A percentile compares a stretch with the other conserved stretches of the same genome.
These are phyloP conservation scores for Sebastes matsubarae DNA, from an alignment of 2,797 vertebrate species.

Conservation along the genomic window DNA sequence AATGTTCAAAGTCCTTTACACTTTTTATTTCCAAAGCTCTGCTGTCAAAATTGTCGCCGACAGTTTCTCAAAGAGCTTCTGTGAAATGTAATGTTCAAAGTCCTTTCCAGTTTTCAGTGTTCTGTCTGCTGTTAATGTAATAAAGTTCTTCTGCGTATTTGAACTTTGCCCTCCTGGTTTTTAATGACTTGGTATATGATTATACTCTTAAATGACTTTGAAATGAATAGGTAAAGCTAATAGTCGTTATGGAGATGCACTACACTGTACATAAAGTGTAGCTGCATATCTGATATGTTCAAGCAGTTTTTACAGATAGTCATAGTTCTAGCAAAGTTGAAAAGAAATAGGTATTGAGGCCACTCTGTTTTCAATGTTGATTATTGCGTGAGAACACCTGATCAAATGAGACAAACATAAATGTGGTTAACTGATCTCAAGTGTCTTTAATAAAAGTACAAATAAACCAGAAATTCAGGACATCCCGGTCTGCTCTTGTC, in stretches of 20 bases:
- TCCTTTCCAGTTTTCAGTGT: slow-evolving; percentile 53
- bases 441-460: neutral
- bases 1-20: slow-evolving; percentile 37
- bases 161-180: neutral
- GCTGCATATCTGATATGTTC: neutral
- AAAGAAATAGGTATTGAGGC: too few species aligned
- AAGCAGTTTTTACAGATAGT: too few species aligned
- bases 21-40: slow-evolving; percentile 39
- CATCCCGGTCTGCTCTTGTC: neutral
- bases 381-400: too few species aligned
- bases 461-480: neutral
- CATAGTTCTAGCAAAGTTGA: too few species aligned
- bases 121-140: slow-evolving; percentile 66
- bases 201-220: neutral
- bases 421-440: too few species aligned
- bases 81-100: slow-evolving; percentile 29
- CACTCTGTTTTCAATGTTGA: too few species aligned
- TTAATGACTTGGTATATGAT: neutral
- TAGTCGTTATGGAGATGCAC: rapidly evolving
- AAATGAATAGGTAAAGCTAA: too few species aligned
- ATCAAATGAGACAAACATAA: neutral
- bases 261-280: slow-evolving; percentile 39
- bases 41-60: neutral
- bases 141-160: slow-evolving; percentile 48
- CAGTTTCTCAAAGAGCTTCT: slow-evolving; percentile 19